Conservation (phyloP, 37 sponge, comb jelly and placozoan species). For the Lycopodina hypogea region DNA sequence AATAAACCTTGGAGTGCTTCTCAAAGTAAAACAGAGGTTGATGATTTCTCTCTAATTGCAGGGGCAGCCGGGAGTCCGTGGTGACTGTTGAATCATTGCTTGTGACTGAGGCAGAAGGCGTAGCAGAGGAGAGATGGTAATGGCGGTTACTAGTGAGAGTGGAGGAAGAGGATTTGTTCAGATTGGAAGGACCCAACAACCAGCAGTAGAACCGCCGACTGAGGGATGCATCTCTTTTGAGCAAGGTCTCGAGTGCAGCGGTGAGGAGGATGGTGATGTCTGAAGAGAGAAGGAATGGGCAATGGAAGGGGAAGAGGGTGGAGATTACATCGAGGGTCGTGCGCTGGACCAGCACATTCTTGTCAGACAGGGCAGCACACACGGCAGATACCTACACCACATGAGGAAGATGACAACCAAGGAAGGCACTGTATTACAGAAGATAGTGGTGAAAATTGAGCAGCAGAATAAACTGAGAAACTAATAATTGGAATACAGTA, state of each 20-base stretch:
- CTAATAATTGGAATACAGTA: not conserved
- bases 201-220: conserved; percentile 75
- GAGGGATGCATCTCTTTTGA: conserved; percentile 82
- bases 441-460: too few species aligned
- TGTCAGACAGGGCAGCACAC: conserved; percentile 69
- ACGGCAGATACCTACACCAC: conserved; percentile 63
- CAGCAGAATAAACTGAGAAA: not conserved
- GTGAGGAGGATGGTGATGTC: conserved; percentile 40
- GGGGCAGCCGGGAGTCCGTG: too few species aligned
- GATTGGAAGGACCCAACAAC: conserved; percentile 52
- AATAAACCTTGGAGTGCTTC: conserved; percentile 7
- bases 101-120: not conserved
- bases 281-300: conserved; percentile 22
- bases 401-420: conserved; percentile 16
- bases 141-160: too few species aligned
- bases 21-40: conserved; percentile 36
- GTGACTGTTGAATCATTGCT: not conserved
- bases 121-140: not conserved
- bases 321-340: conserved; percentile 60
- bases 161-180: too few species aligned
- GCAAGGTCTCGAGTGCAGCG: conserved; percentile 67
- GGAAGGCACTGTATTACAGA: not conserved
- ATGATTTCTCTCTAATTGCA: too few species aligned
- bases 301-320: conserved; percentile 65
- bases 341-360: conserved; percentile 63